Evolutionary conservation across 2,888 invertebrate genomes (phyloP).

Genomic region (Loripinus fragilis): DNA sequence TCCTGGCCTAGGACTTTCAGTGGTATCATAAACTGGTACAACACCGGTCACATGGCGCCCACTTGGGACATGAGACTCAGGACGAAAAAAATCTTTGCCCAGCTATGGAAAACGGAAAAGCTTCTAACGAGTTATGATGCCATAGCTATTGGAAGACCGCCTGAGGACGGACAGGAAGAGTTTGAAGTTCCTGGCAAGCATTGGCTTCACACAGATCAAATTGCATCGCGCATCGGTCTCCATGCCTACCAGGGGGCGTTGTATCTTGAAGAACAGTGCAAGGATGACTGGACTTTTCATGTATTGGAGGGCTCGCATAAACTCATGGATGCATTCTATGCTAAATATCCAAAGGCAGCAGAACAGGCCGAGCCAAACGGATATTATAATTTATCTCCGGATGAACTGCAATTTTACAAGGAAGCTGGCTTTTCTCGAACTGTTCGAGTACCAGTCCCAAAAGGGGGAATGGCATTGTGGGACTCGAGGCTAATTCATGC

Average conservation of each 20-base stretch:
- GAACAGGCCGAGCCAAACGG: background rate
- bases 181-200: conserved; percentile 48
- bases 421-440: conserved; percentile 56
- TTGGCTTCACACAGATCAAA: conserved; percentile 76
- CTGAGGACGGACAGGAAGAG: conserved; percentile 60
- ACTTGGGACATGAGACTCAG: conserved; percentile 7
- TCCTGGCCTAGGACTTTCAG: background rate
- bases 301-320: conserved; percentile 69
- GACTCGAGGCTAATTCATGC: conserved; percentile 79
- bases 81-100: conserved; percentile 67
- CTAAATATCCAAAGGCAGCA: conserved; percentile 12
- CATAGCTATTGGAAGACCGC: conserved; percentile 70
- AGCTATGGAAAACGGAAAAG: conserved; percentile 73
- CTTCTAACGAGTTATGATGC: conserved; percentile 72
- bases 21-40: conserved; percentile 27
- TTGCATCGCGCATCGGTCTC: conserved; percentile 65
- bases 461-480: conserved; percentile 78
- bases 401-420: conserved; percentile 65
- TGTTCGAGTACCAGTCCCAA: conserved; percentile 71
- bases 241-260: conserved; percentile 77
- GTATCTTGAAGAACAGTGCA: conserved; percentile 69
- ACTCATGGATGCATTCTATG: conserved; percentile 58
- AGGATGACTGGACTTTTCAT: conserved; percentile 71
- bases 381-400: conserved; percentile 34
- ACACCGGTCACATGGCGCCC: conserved; percentile 7